Conservation (phyloP, 2,888 invertebrate species). For the Embidobia sp. region DNA sequence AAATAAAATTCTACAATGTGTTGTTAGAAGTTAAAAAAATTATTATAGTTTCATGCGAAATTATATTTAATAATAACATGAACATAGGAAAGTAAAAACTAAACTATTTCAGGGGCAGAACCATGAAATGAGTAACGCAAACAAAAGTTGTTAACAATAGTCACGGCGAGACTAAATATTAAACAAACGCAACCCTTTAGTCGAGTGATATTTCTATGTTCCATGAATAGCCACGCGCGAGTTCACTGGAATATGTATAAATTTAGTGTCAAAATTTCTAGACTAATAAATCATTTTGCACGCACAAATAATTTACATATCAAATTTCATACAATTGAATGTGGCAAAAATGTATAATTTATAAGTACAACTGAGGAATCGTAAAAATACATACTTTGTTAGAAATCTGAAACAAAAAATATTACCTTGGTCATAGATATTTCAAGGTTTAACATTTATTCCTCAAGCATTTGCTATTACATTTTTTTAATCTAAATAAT, state of each 20-base stretch:
- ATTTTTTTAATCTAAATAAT: too few relatives aligned
- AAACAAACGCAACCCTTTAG: constrained; percentile 41
- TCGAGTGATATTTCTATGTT: constrained; percentile 51
- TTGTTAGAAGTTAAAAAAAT: too few relatives aligned
- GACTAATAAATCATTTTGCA: constrained; percentile 29
- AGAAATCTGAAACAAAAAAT: too few relatives aligned
- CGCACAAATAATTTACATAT: constrained; percentile 16
- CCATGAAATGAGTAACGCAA: constrained; percentile 24
- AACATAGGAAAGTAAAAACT: constrained; percentile 11
- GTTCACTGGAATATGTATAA: constrained; percentile 14
- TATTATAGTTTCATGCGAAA: too few relatives aligned
- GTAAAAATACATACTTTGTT: too few relatives aligned
- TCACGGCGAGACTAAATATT: constrained; percentile 31
- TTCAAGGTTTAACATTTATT: too few relatives aligned
- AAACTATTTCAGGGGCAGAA: background rate
- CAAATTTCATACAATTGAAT: constrained; percentile 3
- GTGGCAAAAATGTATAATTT: background rate
- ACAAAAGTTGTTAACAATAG: constrained; percentile 31
- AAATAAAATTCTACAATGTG: too few relatives aligned
- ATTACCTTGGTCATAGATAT: too few relatives aligned
- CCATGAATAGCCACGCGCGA: constrained; percentile 8
- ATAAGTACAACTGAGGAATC: too few relatives aligned
- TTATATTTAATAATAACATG: too few relatives aligned
- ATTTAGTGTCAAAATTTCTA: constrained; percentile 34
- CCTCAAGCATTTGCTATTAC: too few relatives aligned